Evolutionary conservation across 2,113 vertebrate genomes (phyloP), one percentile per base, ranked within the genome.

Genomic region (Saimiri boliviensis): DNA sequence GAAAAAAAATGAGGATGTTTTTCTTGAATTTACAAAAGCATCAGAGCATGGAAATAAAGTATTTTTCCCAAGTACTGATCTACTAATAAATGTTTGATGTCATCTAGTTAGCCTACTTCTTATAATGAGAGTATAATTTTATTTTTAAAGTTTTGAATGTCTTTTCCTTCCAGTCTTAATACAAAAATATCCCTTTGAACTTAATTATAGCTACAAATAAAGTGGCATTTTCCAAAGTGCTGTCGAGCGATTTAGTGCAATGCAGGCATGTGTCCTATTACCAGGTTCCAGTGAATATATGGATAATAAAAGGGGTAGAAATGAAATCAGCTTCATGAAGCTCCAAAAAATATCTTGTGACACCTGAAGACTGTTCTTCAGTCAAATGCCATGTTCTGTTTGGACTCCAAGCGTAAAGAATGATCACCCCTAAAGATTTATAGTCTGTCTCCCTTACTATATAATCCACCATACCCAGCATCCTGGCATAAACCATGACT

Each of bases 161-260:
- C 7, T 17, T 97, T 91, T 81, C 49, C 80, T 52, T 76, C 52
- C 70, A 42, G 23, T 47, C 21, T 58, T 77, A 73, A 56, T 54
- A 82, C 20, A 92, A 89, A 96, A 96, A 89, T 63, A 54, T 30
- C 47, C 32, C 47, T 86, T 63, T 81, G 56, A 91, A 85, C 6
- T 71, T 85, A 93, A 82, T 60, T 88, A 19, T 11, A 79, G 40
- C 40, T 40, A 32, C 40, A 35, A 82, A 42, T 49, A 80, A 80
- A 27, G 30, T 66, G 8, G 3, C 37, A 47, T 56, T 85, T 92
- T 85, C 19, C 49, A 40, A 21, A 81, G 45, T 7, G 2, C 45
- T 73, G 37, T 47, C 37, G 5, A 79, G 17, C 9, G 16, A 73
- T 6, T 74, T 37, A 32, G 19, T 16, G 5, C 7, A 42, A 68